These are phyloP conservation scores for Malurus elegans DNA, from an alignment of 2,113 vertebrate genomes.

Conservation along the genomic window DNA sequence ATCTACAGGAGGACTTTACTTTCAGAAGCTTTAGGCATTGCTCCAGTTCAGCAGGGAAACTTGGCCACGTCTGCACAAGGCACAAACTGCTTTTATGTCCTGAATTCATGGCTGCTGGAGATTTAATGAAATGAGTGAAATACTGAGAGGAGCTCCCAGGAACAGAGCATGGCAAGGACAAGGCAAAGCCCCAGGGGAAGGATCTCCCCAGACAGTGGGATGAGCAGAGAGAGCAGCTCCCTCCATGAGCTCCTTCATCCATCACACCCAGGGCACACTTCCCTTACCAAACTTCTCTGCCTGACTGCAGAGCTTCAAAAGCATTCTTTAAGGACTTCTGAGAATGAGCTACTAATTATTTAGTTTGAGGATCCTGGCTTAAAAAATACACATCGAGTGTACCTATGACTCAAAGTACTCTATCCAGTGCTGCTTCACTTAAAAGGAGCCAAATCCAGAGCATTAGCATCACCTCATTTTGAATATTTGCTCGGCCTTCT, in stretches of 20 bases:
- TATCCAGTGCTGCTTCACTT: not conserved
- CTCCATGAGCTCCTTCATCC: not conserved
- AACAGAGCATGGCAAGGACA: not conserved
- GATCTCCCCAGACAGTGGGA: not conserved
- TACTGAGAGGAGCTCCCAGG: not conserved
- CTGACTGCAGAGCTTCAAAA: not conserved
- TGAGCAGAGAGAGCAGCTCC: not conserved
- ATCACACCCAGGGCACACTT: not conserved
- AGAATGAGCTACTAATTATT: not conserved
- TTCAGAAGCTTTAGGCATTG: not conserved
- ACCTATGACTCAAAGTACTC: not conserved
- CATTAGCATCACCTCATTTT: not conserved
- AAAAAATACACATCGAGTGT: not conserved
- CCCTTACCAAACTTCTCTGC: not conserved
- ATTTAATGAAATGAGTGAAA: not conserved
- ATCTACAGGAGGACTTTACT: accelerated
- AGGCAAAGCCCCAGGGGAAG: not conserved
- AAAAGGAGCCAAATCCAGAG: not conserved
- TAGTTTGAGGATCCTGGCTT: not conserved
- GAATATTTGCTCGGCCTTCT: not conserved
- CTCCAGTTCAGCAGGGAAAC: not conserved
- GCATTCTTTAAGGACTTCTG: not conserved
- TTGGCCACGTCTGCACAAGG: not conserved
- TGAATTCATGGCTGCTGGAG: not conserved
- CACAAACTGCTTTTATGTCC: not conserved